Base-by-base conservation (phyloP, 2,888 invertebrate species). In the Eremobia ochroleuca region DNA sequence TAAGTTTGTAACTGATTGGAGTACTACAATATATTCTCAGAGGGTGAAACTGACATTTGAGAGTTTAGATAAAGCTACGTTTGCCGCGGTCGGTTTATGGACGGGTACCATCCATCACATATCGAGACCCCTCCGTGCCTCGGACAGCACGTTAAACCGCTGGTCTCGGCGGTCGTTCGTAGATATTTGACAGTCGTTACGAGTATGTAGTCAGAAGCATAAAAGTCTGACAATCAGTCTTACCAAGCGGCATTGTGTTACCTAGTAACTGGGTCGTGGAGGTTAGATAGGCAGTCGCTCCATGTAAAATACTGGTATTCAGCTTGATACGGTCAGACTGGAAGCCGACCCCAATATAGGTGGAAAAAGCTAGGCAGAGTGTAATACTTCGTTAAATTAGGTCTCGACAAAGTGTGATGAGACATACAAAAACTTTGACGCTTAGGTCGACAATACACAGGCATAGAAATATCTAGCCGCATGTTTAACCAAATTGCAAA, bases 401-500 rank as follows among this genome's bases (percentile, higher is more conserved):
- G n/a, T 4, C 4, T 37, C 8, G 2, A 9, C 34, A 37, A 62
- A 64, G 15, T 64, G 15, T 64, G 34, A 61, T 25, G 0, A 34
- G 34, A 5, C 8, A 64, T 64, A 64, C n/a, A 64, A 37, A n/a
- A 64, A n/a, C 25, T 37, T 34, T 15, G 25, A 37, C 37, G 64
- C 15, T n/a, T 37, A 55, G 2, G 4, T 34, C 37, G 6, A 34
- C 31, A 65, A 34, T 55, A 52, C 31, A 37, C 25, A 40, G 15
- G 28, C 28, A 70, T 31, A 52, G 49, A 28, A 61, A 66, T 66
- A 77, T 61, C 9, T 6, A 52, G n/a, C 64, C n/a, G 13, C 79
- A 77, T 59, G 40, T 70, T 72, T 49, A 74, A 81, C 68, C 62
- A 73, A 77, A 83, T 66, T 69, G 65, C 65, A 67, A 74, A 70